Evolutionary conservation across 1,140 invertebrate species (phyloP).

Genomic region (Alviniconcha marisindica): DNA sequence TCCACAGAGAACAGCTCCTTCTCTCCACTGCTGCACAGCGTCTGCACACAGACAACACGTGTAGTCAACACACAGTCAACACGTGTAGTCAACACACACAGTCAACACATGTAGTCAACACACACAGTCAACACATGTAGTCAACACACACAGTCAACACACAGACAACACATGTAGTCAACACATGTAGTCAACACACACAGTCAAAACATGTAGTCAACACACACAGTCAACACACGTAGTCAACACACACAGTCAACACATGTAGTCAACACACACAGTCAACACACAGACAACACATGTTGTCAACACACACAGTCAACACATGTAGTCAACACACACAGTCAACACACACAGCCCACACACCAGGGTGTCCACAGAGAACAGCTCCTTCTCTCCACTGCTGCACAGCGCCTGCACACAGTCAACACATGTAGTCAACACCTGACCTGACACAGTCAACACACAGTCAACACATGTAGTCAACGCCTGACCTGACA

Average conservation of each 20-base stretch:
- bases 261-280: not conserved
- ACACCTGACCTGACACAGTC: too few species aligned
- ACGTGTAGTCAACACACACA: conserved; percentile 79
- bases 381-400: conserved; percentile 94
- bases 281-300: not conserved
- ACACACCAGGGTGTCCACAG: conserved; percentile 89
- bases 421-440: too few species aligned
- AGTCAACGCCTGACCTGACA: too few species aligned
- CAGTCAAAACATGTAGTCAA: conserved; percentile 74
- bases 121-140: conserved; percentile 63
- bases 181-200: not conserved
- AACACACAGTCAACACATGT: too few species aligned
- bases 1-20: conserved; percentile 94
- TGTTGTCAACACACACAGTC: too few species aligned
- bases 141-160: too few species aligned
- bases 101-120: too few species aligned
- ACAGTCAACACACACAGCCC: conserved; percentile 79
- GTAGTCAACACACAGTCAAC: conserved; percentile 78
- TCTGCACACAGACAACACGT: conserved; percentile 76
- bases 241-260: not conserved
- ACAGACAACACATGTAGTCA: conserved; percentile 63
- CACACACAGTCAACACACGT: conserved; percentile 81
- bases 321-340: not conserved
- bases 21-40: conserved; percentile 89
- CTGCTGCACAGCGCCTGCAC: conserved; percentile 89